Evolutionary conservation across 2,797 vertebrate species (phyloP).

Genomic region (Numenius phaeopus): DNA sequence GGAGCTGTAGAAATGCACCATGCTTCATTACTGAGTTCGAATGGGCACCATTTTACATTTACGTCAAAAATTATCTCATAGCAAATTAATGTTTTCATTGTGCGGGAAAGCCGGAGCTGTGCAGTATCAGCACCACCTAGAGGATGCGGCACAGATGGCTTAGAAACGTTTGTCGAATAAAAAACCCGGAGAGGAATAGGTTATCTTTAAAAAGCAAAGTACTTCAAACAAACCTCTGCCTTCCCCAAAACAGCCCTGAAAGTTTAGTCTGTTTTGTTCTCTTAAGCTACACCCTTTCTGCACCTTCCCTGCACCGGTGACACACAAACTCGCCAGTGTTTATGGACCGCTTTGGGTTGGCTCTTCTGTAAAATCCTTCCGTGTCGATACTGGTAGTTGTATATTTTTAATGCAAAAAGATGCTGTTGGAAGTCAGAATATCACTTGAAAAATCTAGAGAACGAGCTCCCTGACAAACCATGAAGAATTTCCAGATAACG

Average conservation of each 20-base stretch:
- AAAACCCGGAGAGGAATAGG: not conserved
- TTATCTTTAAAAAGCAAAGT: not conserved
- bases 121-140: slow-evolving; percentile 95
- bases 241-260: not conserved
- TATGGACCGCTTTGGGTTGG: rapidly evolving
- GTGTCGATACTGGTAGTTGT: not conserved
- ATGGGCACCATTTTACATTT: slow-evolving; percentile 98
- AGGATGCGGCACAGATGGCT: slow-evolving; percentile 62
- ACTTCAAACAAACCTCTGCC: not conserved
- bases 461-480: not conserved
- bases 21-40: slow-evolving; percentile 99
- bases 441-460: not conserved
- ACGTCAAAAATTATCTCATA: slow-evolving; percentile 99
- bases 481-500: not conserved
- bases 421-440: not conserved
- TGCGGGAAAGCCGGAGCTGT: slow-evolving; percentile 79
- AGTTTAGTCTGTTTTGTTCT: not conserved
- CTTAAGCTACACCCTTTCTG: rapidly evolving
- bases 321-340: rapidly evolving
- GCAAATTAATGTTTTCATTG: slow-evolving; percentile 99
- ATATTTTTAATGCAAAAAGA: not conserved
- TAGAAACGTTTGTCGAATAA: not conserved
- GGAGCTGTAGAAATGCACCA: slow-evolving; percentile 98
- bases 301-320: too few relatives aligned
- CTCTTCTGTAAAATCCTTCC: not conserved